Evolutionary conservation across 2,113 vertebrate genomes (phyloP), one percentile per base, ranked within the genome.

Genomic region (Carassius carassius): DNA sequence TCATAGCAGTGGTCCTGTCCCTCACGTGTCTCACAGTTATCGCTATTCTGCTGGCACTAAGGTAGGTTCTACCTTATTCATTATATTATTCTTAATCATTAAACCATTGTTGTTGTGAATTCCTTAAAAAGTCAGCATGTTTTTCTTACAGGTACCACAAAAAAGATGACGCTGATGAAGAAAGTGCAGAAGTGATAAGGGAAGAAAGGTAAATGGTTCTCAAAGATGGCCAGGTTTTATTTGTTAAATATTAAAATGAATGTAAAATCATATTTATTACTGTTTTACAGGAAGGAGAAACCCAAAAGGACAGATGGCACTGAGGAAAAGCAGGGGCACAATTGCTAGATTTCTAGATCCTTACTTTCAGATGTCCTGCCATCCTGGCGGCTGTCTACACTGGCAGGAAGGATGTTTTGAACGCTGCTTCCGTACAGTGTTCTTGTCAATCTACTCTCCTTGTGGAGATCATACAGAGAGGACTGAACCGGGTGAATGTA

Each of bases 21-120:
- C 95, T 96, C 0, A 88, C 96, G 72, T 96, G 96, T 87, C 93
- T 97, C 0, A 17, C 95, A 35, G 92, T 96, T 91, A 96, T 96
- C 0, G 92, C 92, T 74, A 93, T 93, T 29, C 91, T 97, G 84
- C 91, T 97, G 86, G 93, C 95, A 88, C 91, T 96, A 86, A 94
- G 96, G 96, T 96, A 85, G 89, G 93, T n/a, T n/a, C n/a, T n/a
- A n/a, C n/a, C n/a, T n/a, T n/a, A n/a, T n/a, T n/a, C n/a, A n/a
- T 13, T 76, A 41, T 3, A 58, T 13, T 67, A 25, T 16, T 76
- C 23, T 19, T 56, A 41, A 17, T 37, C n/a, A 17, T 65, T 63
- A 32, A 54, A 44, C 9, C 35, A 21, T 58, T 23, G 10, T 19
- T 70, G 37, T 49, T 25, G 44, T 58, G 5, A 32, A 19, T 29